phyloP scores from a whole-genome alignment of 2,888 invertebrate species.

The Athripsodes cinereus region DNA sequence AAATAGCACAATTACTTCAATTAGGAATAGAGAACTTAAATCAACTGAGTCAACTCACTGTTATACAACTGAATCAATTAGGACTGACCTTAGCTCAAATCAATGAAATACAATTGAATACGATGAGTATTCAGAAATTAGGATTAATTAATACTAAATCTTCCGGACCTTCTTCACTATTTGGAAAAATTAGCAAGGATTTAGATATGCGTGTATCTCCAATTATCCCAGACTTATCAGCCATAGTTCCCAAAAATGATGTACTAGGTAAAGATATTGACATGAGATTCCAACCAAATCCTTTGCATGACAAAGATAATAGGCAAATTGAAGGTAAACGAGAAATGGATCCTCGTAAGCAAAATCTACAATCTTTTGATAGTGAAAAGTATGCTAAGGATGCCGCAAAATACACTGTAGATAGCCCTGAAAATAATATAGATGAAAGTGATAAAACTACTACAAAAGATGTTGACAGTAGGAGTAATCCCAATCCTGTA shows the following conservation, averaged over 20 bases:
- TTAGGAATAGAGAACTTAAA: constrained; percentile 57
- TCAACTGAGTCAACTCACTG: constrained; percentile 55
- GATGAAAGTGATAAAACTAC: neutral
- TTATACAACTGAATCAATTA: constrained; percentile 54
- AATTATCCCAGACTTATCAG: constrained; percentile 33
- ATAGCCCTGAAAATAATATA: neutral
- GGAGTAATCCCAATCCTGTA: constrained; percentile 2
- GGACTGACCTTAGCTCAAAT: constrained; percentile 56
- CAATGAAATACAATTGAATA: constrained; percentile 56
- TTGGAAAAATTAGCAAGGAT: constrained; percentile 37
- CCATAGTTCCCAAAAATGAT: constrained; percentile 34
- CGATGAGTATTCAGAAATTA: constrained; percentile 52
- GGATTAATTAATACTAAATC: constrained; percentile 43
- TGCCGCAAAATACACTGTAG: constrained; percentile 39
- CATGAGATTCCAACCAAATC: constrained; percentile 44
- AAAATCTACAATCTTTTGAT: constrained; percentile 46
- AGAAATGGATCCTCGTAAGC: constrained; percentile 31
- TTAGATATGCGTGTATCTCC: constrained; percentile 44
- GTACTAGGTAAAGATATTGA: constrained; percentile 46
- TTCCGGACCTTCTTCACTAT: constrained; percentile 27
- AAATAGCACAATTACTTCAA: constrained; percentile 53
- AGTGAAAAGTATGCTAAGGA: constrained; percentile 52
- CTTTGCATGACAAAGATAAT: constrained; percentile 17
- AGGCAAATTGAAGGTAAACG: constrained; percentile 1
- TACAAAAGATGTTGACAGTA: constrained; percentile 29